Evolutionary conservation across 2,797 vertebrate species (phyloP).

Genomic region (Pachyuromys duprasi): DNA sequence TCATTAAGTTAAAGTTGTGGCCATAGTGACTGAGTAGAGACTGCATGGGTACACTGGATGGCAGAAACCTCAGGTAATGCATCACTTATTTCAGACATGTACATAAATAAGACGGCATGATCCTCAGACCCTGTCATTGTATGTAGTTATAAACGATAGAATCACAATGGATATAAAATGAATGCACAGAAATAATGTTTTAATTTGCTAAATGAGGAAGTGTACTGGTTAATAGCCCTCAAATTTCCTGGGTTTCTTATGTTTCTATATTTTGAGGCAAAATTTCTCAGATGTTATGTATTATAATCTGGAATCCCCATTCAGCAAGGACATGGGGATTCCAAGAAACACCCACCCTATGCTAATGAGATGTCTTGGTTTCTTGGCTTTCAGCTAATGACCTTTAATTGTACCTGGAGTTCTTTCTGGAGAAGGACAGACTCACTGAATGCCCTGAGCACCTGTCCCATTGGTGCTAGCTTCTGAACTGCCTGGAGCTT

Average conservation of each 20-base stretch:
- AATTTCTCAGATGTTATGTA: neutral
- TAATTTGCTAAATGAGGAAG: neutral
- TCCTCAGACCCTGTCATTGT: neutral
- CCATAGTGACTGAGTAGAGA: neutral
- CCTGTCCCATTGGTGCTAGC: too few relatives aligned
- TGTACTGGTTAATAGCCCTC: neutral
- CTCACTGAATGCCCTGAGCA: too few relatives aligned
- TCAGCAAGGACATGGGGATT: too few relatives aligned
- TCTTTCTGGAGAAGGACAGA: too few relatives aligned
- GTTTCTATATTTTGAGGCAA: neutral
- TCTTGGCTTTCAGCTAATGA: too few relatives aligned
- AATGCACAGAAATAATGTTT: too few relatives aligned
- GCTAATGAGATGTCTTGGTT: too few relatives aligned
- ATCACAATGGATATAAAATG: neutral
- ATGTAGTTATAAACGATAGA: neutral
- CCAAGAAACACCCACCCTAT: too few relatives aligned
- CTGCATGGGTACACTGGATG: neutral
- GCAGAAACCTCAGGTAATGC: neutral
- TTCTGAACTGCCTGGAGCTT: too few relatives aligned
- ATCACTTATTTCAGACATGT: neutral
- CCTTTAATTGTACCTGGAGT: too few relatives aligned
- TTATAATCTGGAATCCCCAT: too few relatives aligned
- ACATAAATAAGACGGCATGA: neutral
- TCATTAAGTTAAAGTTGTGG: neutral
- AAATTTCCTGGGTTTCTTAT: neutral